Conservation (phyloP, 1,140 invertebrate species). For the Macrostomum lignano region DNA sequence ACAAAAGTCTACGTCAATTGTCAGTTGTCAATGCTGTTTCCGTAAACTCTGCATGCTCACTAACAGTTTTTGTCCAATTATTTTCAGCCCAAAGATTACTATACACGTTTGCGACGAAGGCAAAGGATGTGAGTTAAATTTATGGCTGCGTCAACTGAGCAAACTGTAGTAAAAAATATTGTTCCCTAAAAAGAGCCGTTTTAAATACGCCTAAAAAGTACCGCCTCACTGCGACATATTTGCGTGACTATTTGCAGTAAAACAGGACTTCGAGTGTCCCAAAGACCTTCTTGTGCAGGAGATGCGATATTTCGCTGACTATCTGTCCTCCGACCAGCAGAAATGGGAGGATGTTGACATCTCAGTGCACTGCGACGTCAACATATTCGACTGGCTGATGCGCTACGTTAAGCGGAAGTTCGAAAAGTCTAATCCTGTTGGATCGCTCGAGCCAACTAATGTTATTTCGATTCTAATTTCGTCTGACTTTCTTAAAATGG, state of each 20-base stretch:
- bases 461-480: slow-evolving; percentile 67
- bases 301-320: slow-evolving; percentile 72
- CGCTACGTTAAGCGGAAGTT: slow-evolving; percentile 40
- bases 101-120: too few species aligned
- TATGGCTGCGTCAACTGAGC: too few species aligned
- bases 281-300: slow-evolving; percentile 51
- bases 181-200: too few species aligned
- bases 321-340: slow-evolving; percentile 18
- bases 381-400: slow-evolving; percentile 80
- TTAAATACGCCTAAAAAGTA: too few species aligned
- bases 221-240: too few species aligned
- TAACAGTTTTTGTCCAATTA: too few species aligned
- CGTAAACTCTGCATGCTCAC: too few species aligned
- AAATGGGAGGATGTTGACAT: slow-evolving; percentile 60
- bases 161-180: too few species aligned
- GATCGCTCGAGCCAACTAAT: slow-evolving; percentile 40
- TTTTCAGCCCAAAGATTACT: too few species aligned
- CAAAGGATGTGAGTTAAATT: too few species aligned
- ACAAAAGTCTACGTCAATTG: too few species aligned
- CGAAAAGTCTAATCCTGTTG: slow-evolving; percentile 31
- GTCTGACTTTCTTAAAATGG: slow-evolving; percentile 72
- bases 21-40: too few species aligned
- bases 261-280: slow-evolving; percentile 56
- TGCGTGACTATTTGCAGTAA: slow-evolving; percentile 34
- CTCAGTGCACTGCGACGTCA: slow-evolving; percentile 71